phyloP scores from a whole-genome alignment of 2,888 invertebrate species.

The Dendrolimus pini region DNA sequence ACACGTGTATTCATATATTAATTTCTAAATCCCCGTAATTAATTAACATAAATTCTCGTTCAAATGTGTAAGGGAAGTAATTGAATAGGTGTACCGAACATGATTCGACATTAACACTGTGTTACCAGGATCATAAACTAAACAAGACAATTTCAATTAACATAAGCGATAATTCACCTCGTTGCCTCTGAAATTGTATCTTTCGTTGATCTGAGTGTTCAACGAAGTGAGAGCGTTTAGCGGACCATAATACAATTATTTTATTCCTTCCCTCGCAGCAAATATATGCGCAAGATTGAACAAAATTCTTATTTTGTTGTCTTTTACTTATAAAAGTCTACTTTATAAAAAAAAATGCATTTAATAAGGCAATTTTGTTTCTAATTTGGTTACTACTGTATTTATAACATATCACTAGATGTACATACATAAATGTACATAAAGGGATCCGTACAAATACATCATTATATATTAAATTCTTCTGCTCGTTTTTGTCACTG shows the following conservation, averaged over 20 bases:
- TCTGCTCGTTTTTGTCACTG: no score
- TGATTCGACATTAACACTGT: slow-evolving; percentile 25
- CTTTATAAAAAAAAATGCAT: no score
- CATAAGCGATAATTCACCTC: slow-evolving; percentile 17
- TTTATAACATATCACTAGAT: no score
- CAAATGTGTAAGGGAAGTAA: slow-evolving; percentile 1
- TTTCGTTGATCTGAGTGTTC: neutral
- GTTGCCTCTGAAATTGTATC: neutral
- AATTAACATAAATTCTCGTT: neutral
- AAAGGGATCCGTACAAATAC: no score
- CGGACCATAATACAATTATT: neutral
- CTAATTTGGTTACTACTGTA: no score
- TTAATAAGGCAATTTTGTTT: no score
- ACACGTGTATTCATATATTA: neutral
- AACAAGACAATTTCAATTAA: slow-evolving; percentile 31
- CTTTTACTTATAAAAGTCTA: no score
- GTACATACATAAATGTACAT: no score
- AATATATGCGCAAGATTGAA: no score
- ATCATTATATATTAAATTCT: no score
- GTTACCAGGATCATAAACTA: slow-evolving; percentile 30
- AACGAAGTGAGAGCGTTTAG: neutral
- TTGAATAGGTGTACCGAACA: slow-evolving; percentile 13
- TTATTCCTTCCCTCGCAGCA: no score
- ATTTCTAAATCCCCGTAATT: neutral
- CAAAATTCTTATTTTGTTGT: no score